Evolutionary conservation across 1,140 invertebrate species (phyloP).

Genomic region (Mercenaria mercenaria): DNA sequence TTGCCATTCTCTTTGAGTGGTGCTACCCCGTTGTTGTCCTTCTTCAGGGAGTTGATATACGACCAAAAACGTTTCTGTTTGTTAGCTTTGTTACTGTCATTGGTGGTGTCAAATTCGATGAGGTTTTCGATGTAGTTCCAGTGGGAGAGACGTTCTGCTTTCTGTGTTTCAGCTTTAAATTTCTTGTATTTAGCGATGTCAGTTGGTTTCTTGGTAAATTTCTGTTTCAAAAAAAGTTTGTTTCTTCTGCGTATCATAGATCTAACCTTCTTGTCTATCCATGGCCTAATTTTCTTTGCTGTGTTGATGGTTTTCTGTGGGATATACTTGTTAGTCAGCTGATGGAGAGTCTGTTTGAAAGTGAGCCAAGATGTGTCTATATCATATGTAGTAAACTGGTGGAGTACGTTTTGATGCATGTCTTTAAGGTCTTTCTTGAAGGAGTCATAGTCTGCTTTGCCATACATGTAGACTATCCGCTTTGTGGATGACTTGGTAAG

Average conservation of each 20-base stretch:
- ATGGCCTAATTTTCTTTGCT: background rate
- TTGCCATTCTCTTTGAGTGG: constrained; percentile 47
- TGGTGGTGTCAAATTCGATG: background rate
- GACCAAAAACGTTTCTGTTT: constrained; percentile 52
- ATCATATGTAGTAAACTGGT: background rate
- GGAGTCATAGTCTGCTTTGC: constrained; percentile 35
- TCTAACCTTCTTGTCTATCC: background rate
- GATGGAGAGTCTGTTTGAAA: background rate
- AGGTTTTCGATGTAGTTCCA: constrained; percentile 9
- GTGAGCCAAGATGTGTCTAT: background rate
- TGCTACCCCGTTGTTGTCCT: constrained; percentile 29
- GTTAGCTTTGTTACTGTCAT: background rate
- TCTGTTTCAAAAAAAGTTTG: background rate
- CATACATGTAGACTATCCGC: constrained; percentile 22
- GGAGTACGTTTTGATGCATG: too few species aligned
- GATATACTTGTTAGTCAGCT: background rate
- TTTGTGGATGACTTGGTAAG: background rate
- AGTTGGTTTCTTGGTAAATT: background rate
- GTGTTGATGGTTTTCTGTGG: background rate
- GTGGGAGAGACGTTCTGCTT: background rate
- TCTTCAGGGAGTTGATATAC: constrained; percentile 42
- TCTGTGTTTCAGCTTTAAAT: background rate
- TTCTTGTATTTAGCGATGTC: background rate
- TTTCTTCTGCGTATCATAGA: background rate
- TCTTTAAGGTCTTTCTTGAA: too few species aligned